Conservation (phyloP, 30 jellyfish, hydroid and myxozoan species). For the Hydractinia symbiolongicarpus region DNA sequence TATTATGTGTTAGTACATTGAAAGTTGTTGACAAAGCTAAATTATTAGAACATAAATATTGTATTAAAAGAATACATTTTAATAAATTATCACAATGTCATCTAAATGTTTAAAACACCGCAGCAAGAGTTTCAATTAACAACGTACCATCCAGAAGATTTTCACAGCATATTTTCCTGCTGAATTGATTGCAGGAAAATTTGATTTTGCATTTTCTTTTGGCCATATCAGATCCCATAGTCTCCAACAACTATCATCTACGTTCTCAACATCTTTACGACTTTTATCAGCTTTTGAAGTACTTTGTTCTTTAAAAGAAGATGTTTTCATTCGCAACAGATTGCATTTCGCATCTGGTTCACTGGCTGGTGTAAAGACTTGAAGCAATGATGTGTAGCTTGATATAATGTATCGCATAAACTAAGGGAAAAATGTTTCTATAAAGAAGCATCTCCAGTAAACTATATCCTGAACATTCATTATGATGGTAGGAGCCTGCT, state of each 20-base stretch:
- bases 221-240: slow-evolving; percentile 99
- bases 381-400: slow-evolving; percentile 37
- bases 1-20: neutral
- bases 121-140: neutral
- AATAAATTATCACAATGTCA: too few relatives aligned
- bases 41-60: neutral
- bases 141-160: slow-evolving; percentile 94
- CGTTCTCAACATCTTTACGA: slow-evolving; percentile 52
- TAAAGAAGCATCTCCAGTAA: neutral
- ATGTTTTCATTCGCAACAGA: slow-evolving; percentile 41
- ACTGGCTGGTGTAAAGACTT: slow-evolving; percentile 22
- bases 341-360: slow-evolving; percentile 12
- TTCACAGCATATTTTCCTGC: slow-evolving; percentile 91
- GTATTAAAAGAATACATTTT: neutral
- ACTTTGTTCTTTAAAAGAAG: slow-evolving; percentile 60
- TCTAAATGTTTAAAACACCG: too few relatives aligned
- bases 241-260: slow-evolving; percentile 70
- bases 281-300: slow-evolving; percentile 41
- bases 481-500: too few relatives aligned
- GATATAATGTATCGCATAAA: slow-evolving; percentile 68
- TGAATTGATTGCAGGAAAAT: slow-evolving; percentile 50
- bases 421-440: slow-evolving; percentile 11
- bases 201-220: slow-evolving; percentile 45
- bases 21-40: neutral
- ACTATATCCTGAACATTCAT: too few relatives aligned